These are phyloP conservation scores for Eulithis prunata DNA, from an alignment of 2,888 invertebrate genomes.

Conservation along the genomic window DNA sequence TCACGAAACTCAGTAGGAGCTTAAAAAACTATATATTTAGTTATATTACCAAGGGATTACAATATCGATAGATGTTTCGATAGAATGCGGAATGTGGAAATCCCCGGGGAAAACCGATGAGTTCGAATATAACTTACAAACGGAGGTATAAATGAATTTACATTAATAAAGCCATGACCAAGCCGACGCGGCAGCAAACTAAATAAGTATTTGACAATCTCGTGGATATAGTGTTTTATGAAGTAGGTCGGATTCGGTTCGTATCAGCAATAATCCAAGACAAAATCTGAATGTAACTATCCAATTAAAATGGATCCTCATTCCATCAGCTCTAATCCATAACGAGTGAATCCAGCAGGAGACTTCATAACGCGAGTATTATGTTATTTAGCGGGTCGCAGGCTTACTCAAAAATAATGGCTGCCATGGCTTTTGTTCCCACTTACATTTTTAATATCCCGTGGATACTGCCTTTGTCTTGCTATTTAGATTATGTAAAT, in stretches of 20 bases:
- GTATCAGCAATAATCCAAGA: background rate
- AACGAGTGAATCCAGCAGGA: slow-evolving; percentile 15
- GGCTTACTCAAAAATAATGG: slow-evolving; percentile 38
- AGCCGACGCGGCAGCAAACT: background rate
- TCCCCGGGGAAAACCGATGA: slow-evolving; percentile 30
- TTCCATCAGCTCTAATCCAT: slow-evolving; percentile 25
- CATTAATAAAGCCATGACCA: background rate
- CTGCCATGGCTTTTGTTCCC: slow-evolving; percentile 50
- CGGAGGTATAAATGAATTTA: background rate
- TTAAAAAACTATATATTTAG: background rate
- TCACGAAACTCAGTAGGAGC: no score
- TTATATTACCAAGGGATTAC: background rate
- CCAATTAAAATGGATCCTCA: slow-evolving; percentile 22
- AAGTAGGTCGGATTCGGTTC: background rate
- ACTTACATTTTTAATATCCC: slow-evolving; percentile 55
- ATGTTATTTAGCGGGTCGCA: slow-evolving; percentile 32
- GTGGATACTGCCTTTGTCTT: slow-evolving; percentile 42
- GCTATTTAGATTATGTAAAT: slow-evolving; percentile 41
- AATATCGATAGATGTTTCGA: background rate
- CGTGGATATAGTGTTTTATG: background rate
- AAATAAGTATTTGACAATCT: no score
- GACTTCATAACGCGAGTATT: slow-evolving; percentile 36
- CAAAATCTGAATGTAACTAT: slow-evolving; percentile 13
- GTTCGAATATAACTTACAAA: slow-evolving; percentile 6
- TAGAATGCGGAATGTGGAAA: slow-evolving; percentile 12